Base-by-base conservation (phyloP, 1,140 invertebrate species). In the Oedothorax gibbosus region DNA sequence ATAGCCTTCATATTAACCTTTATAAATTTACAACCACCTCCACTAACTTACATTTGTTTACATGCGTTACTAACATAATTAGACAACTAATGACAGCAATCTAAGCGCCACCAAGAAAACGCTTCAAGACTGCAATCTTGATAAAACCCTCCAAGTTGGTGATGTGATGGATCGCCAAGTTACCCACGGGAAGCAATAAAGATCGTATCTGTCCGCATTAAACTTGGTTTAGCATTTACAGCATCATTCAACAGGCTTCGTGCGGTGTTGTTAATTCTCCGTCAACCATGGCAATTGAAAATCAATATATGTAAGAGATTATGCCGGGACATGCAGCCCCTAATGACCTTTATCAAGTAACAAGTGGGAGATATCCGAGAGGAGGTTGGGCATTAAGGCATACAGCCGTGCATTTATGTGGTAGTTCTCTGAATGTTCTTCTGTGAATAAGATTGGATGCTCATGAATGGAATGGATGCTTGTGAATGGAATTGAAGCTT, bases 341-440 rank as follows among this genome's bases (percentile, higher is more conserved):
- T 75, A 75, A 75, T 56, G 72, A 75, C 72, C 72, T 75, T 57
- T 75, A 75, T 75, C 72, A 75, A 35, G 72, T 56, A 53, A 75
- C 72, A 75, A 75, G 69, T 71, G 54, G 69, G 50, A 71, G 14
- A 51, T 56, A n/a, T 75, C 51, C 54, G 69, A 51, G 72, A 56
- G 56, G 21, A 56, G 56, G 21, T 75, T 21, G 12, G 20, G 72
- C 72, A 60, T 75, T 57, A 35, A 75, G 57, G 49, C 18, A 18
- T 53, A 57, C 50, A 56, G 53, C 57, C 56, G 53, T 75, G 53
- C 56, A 57, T 57, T 21, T 53, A 21, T 50, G 57, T 75, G 56
- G 57, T 57, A 75, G 57, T 56, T 57, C 72, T 75, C 57, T 71
- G 69, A n/a, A 53, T 53, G 51, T 71, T 51, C 69, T 15, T 15